Percentiles rank a stretch among this genome's conserved stretches.
Conservation (phyloP, 53 echinoderm and acorn worm genomes). For the Henricia sp. region DNA sequence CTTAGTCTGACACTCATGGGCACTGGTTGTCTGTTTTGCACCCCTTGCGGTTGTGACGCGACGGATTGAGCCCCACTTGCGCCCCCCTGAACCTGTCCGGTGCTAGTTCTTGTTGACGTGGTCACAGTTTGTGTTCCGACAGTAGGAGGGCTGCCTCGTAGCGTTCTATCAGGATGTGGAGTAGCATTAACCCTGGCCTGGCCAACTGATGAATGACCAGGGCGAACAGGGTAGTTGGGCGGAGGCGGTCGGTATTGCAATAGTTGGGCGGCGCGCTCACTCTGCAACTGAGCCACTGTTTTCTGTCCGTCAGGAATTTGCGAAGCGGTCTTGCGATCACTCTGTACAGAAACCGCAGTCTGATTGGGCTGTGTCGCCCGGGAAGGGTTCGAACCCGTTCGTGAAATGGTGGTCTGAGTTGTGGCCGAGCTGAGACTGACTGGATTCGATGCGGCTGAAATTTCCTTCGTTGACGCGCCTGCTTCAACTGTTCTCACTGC, state of each 20-base stretch:
- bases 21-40: conserved; percentile 6
- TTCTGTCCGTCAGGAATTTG: conserved; percentile 73
- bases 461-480: not conserved
- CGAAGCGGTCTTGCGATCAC: conserved; percentile 3
- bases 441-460: not conserved
- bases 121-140: conserved; percentile 51
- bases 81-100: conserved; percentile 16
- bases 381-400: conserved; percentile 4
- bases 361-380: conserved; percentile 7
- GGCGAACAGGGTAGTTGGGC: conserved; percentile 28
- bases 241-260: conserved; percentile 62
- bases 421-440: conserved; percentile 41
- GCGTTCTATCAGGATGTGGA: conserved; percentile 49
- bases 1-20: conserved; percentile 32
- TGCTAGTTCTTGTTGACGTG: conserved; percentile 28
- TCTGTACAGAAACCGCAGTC: not conserved
- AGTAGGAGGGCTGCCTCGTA: conserved; percentile 66
- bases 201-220: conserved; percentile 36
- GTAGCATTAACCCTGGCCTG: conserved; percentile 23
- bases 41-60: conserved; percentile 5
- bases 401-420: conserved; percentile 52
- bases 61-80: not conserved
- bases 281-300: conserved; percentile 89
- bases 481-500: conserved; percentile 23
- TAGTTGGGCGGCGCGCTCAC: conserved; percentile 74